A percentile compares a stretch with the other conserved stretches of the same genome.
Evolutionary conservation across 1,140 invertebrate genomes (phyloP).

Genomic region (Aporrectodea caliginosa): DNA sequence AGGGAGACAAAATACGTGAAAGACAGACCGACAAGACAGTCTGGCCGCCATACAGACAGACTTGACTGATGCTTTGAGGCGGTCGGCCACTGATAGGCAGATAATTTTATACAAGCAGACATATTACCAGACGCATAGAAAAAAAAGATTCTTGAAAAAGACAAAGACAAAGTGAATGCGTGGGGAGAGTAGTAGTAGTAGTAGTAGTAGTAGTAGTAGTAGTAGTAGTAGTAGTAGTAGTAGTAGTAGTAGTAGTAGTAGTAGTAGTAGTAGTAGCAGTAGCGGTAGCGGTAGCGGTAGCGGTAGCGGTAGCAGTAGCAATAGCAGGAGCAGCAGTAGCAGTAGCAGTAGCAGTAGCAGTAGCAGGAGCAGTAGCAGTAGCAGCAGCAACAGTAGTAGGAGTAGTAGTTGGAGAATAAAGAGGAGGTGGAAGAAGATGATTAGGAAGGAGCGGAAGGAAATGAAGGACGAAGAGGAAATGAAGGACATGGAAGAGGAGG

Average conservation of each 20-base stretch:
- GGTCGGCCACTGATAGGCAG: too few relatives aligned
- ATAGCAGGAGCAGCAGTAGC: slow-evolving; percentile 27
- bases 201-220: not conserved
- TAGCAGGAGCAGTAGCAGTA: slow-evolving; percentile 31
- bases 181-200: slow-evolving; percentile 20
- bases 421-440: slow-evolving; percentile 3
- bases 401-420: slow-evolving; percentile 10
- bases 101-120: too few relatives aligned
- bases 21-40: too few relatives aligned
- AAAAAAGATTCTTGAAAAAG: too few relatives aligned
- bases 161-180: too few relatives aligned
- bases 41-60: too few relatives aligned
- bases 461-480: too few relatives aligned
- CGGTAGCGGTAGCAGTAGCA: slow-evolving; percentile 28
- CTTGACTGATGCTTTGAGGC: too few relatives aligned
- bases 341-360: slow-evolving; percentile 30
- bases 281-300: slow-evolving; percentile 28
- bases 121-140: too few relatives aligned
- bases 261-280: slow-evolving; percentile 24
- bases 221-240: slow-evolving; percentile 5
- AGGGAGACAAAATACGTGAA: too few relatives aligned
- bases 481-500: too few relatives aligned
- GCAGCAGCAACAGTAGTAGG: slow-evolving; percentile 23
- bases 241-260: slow-evolving; percentile 26
- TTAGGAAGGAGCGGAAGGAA: too few relatives aligned